Conservation (phyloP, 2,888 invertebrate genomes). For the Dione juno region DNA sequence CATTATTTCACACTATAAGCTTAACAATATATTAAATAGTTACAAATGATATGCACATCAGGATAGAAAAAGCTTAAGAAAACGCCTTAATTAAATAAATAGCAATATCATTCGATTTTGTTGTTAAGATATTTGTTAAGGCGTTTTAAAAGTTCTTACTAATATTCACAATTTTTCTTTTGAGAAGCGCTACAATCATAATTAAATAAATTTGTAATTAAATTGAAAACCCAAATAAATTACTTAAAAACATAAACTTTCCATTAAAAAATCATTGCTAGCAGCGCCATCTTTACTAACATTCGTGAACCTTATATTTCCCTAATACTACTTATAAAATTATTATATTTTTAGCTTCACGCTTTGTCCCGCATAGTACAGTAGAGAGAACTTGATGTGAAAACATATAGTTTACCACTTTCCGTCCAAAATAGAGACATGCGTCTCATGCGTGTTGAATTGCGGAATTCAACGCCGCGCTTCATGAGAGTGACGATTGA, state of each 20-base stretch:
- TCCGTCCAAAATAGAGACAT: no score
- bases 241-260: neutral
- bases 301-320: neutral
- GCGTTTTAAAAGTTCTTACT: neutral
- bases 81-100: conserved; percentile 17
- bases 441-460: no score
- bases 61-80: conserved; percentile 21
- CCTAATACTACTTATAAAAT: neutral
- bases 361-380: no score
- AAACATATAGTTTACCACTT: no score
- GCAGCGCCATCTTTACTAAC: conserved; percentile 16
- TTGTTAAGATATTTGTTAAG: conserved; percentile 25
- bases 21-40: conserved; percentile 31
- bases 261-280: neutral
- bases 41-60: conserved; percentile 41
- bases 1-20: conserved; percentile 31
- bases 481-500: no score
- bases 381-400: no score
- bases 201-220: neutral
- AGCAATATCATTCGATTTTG: conserved; percentile 9
- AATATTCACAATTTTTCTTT: neutral
- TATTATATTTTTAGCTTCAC: no score
- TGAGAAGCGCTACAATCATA: conserved; percentile 10
- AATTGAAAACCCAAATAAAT: conserved; percentile 6
- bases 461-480: no score